Base-by-base conservation (phyloP, 1,140 invertebrate species). In the Palaemon carinicauda region DNA sequence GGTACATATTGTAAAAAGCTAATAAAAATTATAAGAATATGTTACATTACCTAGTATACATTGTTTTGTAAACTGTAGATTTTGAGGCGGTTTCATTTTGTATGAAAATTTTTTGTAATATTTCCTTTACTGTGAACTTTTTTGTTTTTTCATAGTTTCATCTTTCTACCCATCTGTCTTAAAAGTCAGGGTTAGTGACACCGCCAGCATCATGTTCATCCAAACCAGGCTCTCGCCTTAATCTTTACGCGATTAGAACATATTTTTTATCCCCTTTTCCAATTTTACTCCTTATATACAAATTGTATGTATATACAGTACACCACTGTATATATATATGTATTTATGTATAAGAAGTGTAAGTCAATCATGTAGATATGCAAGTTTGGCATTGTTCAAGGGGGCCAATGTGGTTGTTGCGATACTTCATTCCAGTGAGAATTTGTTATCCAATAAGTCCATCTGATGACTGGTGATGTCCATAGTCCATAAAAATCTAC, bases 401-500 rank as follows among this genome's bases (percentile, higher is more conserved):
- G 77, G n/a, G 77, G 77, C 77, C 77, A 54, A 79, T 79, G 52
- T 79, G 77, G 77, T 79, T 54, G 77, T 79, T 79, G 77, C 52
- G 51, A 79, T 79, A 21, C 54, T 79, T 79, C 77, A 79, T 79
- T 79, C 77, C 77, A 41, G 12, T 41, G 5, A 41, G 41, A 41
- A 9, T 41, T 41, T 41, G 41, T 41, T 41, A 41, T 41, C 41
- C 41, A 1, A 12, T 41, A 41, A 41, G 41, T 41, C 41, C 41
- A 41, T 41, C 41, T 41, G 52, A 79, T 79, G 51, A 17, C 51
- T 79, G 52, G 50, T 79, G 77, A 27, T 54, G 77, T 54, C n/a
- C 29, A 2, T 79, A n/a, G n/a, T n/a, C n/a, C n/a, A n/a, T n/a
- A n/a, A 29, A 41, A 17, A 73, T 24, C n/a, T 73, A 12, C 41